Evolutionary conservation across 2,888 invertebrate species (phyloP), one percentile per base, ranked within the genome.

Genomic region (Ennomos erosarius): DNA sequence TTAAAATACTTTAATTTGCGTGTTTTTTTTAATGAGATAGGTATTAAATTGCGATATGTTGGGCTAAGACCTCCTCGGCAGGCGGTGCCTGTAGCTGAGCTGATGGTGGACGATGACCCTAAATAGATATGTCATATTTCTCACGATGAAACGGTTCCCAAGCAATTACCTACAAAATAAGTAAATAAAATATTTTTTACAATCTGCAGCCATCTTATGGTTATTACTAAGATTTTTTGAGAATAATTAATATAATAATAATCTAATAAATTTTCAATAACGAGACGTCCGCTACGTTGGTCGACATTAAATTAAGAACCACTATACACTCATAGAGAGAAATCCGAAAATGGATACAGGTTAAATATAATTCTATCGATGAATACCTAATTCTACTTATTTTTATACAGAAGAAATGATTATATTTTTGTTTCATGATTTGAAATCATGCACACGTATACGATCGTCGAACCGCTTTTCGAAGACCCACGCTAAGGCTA

Each of bases 301-400:
- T 92, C 92, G 90, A 92, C 88, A 90, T 91, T 85, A 89, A 90
- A 90, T 58, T 85, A 90, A 90, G 89, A 90, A 88, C 88, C 90
- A 88, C 90, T 91, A 91, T 91, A 91, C 90, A 90, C 87, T 90
- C 88, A 90, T 91, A 91, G 91, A 91, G 91, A 92, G 91, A 90
- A 91, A 89, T 90, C 90, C 91, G 85, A 90, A 88, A 88, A 82
- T 89, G 90, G 89, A 90, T 91, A 91, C 89, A 87, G 88, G 85
- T 91, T 90, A 88, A 85, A 89, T 90, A 90, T 90, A 89, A 87
- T 88, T 90, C 87, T 89, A 88, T 89, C 88, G 86, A 85, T 88
- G 88, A 90, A 87, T 90, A 83, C 83, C 90, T 90, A 90, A 84
- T 68, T 66, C 91, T 91, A 91, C 87, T 79, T 87, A 76, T 83